phyloP scores from a whole-genome alignment of 2,113 vertebrate genomes.

The Pedionomus torquatus region DNA sequence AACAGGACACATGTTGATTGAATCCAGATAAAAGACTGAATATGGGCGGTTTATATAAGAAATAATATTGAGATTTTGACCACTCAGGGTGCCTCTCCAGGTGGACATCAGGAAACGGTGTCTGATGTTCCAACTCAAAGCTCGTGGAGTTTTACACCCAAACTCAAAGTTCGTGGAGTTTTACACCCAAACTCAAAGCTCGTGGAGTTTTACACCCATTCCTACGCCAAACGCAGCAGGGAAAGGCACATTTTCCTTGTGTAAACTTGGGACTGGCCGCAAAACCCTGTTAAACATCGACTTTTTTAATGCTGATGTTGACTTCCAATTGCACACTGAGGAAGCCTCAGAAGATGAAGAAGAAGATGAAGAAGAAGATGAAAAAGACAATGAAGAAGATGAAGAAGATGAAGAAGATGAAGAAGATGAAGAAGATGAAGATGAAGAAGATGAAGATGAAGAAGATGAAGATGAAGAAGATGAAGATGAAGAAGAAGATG shows the following conservation, averaged over 20 bases:
- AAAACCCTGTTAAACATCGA: not conserved
- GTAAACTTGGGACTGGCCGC: not conserved
- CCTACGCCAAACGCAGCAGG: not conserved
- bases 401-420: too few species aligned
- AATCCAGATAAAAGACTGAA: not conserved
- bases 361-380: too few species aligned
- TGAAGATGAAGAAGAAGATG: too few species aligned
- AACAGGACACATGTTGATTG: not conserved
- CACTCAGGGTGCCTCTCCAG: rapidly evolving
- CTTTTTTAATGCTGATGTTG: not conserved
- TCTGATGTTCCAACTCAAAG: not conserved
- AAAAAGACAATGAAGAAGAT: too few species aligned
- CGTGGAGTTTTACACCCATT: rapidly evolving
- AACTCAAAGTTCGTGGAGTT: rapidly evolving
- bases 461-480: too few species aligned
- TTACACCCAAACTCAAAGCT: not conserved
- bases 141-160: not conserved
- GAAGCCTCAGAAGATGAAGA: not conserved
- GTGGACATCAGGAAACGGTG: rapidly evolving
- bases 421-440: too few species aligned
- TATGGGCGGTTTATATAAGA: rapidly evolving
- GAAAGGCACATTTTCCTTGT: not conserved
- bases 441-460: too few species aligned
- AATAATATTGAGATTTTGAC: not conserved
- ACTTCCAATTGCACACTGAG: not conserved